A percentile compares a stretch with the other conserved stretches of the same genome.
phyloP scores from a whole-genome alignment of 2,113 vertebrate species.

The crab-eating macaque (Macaca fascicularis) region DNA sequence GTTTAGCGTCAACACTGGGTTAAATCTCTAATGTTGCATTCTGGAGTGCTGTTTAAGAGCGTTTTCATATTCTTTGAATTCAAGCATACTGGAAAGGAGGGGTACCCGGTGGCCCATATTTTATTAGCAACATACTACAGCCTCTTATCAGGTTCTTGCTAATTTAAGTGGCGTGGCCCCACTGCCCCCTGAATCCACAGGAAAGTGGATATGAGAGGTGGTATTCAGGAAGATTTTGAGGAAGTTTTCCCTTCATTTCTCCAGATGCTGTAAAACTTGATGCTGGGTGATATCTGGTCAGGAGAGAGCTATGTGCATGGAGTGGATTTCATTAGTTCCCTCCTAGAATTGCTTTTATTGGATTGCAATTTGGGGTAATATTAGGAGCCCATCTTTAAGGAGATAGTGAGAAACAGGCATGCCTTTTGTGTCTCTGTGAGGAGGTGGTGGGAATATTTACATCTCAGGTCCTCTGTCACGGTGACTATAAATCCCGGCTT shows the following conservation, averaged over 20 bases:
- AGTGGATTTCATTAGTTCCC: too few relatives aligned
- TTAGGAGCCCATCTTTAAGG: background rate
- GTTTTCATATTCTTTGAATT: background rate
- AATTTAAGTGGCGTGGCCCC: background rate
- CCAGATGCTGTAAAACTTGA: background rate
- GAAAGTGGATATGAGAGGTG: background rate
- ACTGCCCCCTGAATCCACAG: background rate
- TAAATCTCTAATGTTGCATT: background rate
- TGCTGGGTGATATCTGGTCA: rapidly evolving
- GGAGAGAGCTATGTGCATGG: background rate
- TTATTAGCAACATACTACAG: rapidly evolving
- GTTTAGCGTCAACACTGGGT: background rate
- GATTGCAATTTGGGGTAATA: background rate
- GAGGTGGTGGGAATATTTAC: background rate
- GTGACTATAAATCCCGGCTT: background rate
- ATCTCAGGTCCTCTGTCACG: background rate
- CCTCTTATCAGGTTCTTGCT: background rate
- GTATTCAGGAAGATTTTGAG: background rate
- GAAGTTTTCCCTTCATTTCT: background rate
- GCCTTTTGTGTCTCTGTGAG: background rate
- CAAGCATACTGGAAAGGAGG: background rate
- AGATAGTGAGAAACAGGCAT: background rate
- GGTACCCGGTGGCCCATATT: rapidly evolving
- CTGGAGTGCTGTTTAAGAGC: background rate
- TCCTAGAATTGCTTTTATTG: background rate